phyloP scores from a whole-genome alignment of 2,888 invertebrate species.

The Drosophila mulleri region DNA sequence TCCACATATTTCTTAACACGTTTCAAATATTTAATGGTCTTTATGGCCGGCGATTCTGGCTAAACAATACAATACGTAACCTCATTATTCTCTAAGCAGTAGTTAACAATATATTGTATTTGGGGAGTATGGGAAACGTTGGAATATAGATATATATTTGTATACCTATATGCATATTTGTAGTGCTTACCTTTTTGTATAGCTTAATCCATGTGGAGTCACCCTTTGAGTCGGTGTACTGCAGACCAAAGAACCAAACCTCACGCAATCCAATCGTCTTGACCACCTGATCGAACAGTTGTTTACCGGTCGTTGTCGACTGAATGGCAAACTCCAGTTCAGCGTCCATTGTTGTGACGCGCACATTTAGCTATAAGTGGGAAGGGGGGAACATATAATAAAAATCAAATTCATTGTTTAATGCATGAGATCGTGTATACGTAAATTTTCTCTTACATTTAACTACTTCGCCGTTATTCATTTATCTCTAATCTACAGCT shows the following conservation, averaged over 20 bases:
- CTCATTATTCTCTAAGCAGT: constrained; percentile 8
- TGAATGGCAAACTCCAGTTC: constrained; percentile 99
- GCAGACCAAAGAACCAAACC: constrained; percentile 99
- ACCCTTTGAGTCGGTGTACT: constrained; percentile 99
- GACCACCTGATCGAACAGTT: constrained; percentile 99
- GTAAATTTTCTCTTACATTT: too few species aligned
- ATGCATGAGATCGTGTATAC: too few species aligned
- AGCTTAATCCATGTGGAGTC: constrained; percentile 99
- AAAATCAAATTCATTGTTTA: too few species aligned
- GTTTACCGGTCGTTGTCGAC: constrained; percentile 99
- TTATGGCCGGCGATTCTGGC: constrained; percentile 84
- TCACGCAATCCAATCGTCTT: constrained; percentile 99
- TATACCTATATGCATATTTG: neutral
- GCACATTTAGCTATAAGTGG: constrained; percentile 96
- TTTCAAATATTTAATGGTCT: constrained; percentile 85
- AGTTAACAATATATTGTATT: neutral
- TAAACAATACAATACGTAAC: constrained; percentile 50
- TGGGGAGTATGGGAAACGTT: too few species aligned
- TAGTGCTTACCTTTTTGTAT: constrained; percentile 97
- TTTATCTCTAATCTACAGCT: neutral
- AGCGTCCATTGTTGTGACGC: constrained; percentile 99
- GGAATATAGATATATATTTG: neutral
- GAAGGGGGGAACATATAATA: neutral
- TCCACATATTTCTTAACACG: constrained; percentile 85
- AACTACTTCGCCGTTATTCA: too few species aligned